Base-by-base conservation (phyloP, 2,797 vertebrate species). In the Betta splendens region DNA sequence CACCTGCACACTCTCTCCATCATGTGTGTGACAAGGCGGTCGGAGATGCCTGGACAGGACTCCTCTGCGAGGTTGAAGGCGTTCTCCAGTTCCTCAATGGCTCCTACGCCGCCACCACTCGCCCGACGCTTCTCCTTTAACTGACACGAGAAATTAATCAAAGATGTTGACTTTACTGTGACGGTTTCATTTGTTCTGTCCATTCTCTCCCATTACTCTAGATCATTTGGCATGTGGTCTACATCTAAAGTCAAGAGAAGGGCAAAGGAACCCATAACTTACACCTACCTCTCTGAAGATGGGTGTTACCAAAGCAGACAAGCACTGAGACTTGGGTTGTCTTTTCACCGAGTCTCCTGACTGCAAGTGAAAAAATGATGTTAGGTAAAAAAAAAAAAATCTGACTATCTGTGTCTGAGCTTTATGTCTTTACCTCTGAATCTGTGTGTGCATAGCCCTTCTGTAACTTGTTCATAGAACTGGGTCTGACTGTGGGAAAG, bases 11-110 rank as follows among this genome's bases (percentile, higher is more conserved):
- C 94, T 64, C 96, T 91, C 74, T 98, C 95, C 90, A 97, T 95
- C 92, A 98, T 92, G 76, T 95, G 94, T 31, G 93, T 93, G 86
- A 99, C 93, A 9, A 99, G 92, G 76, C 94, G 93, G 91, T 98
- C 97, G 0, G 98, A 96, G 90, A 99, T 99, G 76, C 98, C 98
- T 0, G 98, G 98, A 87, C 95, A 98, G 29, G 97, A 98, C 87
- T 99, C 96, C 81, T 99, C 98, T 0, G 98, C 98, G 79, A 98
- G 91, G 85, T 94, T 96, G 47, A 98, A 98, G 66, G 98, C 97
- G 0, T 98, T 99, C 86, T 99, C 98, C 87, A 99, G 91, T 87
- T 99, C 97, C 81, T 98, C 96, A 51, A 98, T 94, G 4, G 96
- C 95, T 16, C 94, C 94, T 22, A 93, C 92, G 0, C 93, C 92